Evolutionary conservation across 2,888 invertebrate species (phyloP).

Genomic region (Epirrhoe tristata): DNA sequence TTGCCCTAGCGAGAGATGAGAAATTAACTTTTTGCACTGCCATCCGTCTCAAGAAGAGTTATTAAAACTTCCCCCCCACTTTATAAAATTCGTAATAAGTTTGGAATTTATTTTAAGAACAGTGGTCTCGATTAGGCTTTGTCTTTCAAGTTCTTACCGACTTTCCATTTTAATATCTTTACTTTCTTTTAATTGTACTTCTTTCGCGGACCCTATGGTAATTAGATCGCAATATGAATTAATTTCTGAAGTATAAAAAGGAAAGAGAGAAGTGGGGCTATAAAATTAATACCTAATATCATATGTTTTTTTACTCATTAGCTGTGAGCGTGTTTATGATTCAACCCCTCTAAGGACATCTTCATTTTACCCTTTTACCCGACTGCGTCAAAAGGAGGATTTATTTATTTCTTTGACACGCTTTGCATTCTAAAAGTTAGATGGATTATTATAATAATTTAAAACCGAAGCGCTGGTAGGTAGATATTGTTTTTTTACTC

Average conservation of each 20-base stretch:
- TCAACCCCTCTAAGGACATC: background rate
- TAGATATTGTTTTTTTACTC: no score
- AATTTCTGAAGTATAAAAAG: background rate
- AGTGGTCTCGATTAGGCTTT: conserved; percentile 47
- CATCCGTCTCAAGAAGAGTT: conserved; percentile 55
- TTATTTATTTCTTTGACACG: no score
- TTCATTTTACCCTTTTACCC: background rate
- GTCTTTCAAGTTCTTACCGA: conserved; percentile 27
- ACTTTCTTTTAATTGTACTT: conserved; percentile 35
- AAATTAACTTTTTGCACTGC: conserved; percentile 61
- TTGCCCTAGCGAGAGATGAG: conserved; percentile 52
- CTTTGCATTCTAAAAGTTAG: no score
- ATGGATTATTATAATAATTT: no score
- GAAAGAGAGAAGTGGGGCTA: background rate
- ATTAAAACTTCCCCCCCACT: conserved; percentile 55
- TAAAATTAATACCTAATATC: no score
- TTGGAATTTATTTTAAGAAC: conserved; percentile 51
- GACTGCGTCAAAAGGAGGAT: no score
- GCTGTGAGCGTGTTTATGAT: background rate
- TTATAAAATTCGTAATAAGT: conserved; percentile 58
- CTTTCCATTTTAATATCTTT: conserved; percentile 36
- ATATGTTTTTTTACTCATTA: background rate
- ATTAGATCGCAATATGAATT: conserved; percentile 7
- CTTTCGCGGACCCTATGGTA: conserved; percentile 4
- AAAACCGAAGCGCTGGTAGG: no score